Percentiles rank a stretch among this genome's conserved stretches.
phyloP scores from a whole-genome alignment of 2,888 invertebrate genomes.

The Entomobrya proxima region DNA sequence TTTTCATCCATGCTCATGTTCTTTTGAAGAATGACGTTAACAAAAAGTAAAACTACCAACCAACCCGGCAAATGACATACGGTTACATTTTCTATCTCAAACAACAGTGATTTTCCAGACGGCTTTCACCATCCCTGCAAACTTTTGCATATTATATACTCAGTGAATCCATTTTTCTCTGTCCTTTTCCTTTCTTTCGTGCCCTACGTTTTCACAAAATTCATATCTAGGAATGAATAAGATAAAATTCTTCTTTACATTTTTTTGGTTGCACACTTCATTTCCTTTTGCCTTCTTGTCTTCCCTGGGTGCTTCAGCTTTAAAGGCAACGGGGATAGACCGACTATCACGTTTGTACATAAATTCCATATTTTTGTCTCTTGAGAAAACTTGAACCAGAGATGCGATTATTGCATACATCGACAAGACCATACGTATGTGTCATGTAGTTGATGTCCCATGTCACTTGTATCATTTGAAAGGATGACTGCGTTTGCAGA shows the following conservation, averaged over 20 bases:
- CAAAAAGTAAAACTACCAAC: background rate
- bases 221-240: background rate
- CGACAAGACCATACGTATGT: background rate
- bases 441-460: background rate
- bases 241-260: too few relatives aligned
- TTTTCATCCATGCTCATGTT: too few relatives aligned
- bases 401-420: background rate
- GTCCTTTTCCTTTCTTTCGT: background rate
- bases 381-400: background rate
- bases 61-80: too few relatives aligned
- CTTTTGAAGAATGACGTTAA: background rate
- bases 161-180: background rate
- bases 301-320: too few relatives aligned
- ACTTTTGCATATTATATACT: too few relatives aligned
- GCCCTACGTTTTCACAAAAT: background rate
- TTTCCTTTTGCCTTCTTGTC: too few relatives aligned
- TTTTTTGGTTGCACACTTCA: too few relatives aligned
- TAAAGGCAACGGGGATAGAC: background rate
- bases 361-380: background rate
- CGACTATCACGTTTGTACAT: background rate
- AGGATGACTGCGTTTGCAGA: background rate
- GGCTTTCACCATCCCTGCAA: background rate
- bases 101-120: background rate
- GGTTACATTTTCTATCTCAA: background rate
- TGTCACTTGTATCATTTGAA: background rate